Evolutionary conservation across 2,113 vertebrate genomes (phyloP), one percentile per base, ranked within the genome.

Genomic region (Dipodomys spectabilis): DNA sequence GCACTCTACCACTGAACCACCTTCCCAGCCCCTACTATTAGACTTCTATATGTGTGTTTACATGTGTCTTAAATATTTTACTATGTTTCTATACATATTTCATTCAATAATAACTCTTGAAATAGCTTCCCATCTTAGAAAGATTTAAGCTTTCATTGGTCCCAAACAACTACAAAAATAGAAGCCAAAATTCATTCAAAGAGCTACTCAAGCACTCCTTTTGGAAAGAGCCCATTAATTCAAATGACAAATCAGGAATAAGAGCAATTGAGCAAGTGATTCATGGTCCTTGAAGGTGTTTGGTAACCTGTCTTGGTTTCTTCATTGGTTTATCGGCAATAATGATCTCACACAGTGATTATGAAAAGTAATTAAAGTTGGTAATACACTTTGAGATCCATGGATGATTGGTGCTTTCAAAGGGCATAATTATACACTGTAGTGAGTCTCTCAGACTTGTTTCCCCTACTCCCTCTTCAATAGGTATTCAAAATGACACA

Each of bases 321-420:
- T 93, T 92, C 86, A 83, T 94, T 86, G 80, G 65, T 87, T 69
- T 83, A 13, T 80, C 77, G 91, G 83, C 82, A 93, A 95, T 94
- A 92, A 94, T 94, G 65, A 88, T 77, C 77, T 95, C 74, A 45
- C 82, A 45, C 69, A 94, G n/a, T 64, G 87, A 89, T 93, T 89
- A 95, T 82, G 84, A 95, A 95, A 96, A 95, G 90, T 94, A 94
- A 96, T 95, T 94, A 93, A 96, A 90, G 79, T 85, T 85, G 57
- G 44, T 91, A 79, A 84, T 86, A 81, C 77, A 82, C 91, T 96
- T 97, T 95, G 86, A 95, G 91, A 93, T 92, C 75, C 35, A 11
- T 23, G 57, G 87, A 78, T 82, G 92, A 84, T 81, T 84, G 10
- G 18, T n/a, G 53, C 65, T 95, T 97, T 97, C 69, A 90, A 94